Evolutionary conservation across 2,113 vertebrate genomes (phyloP).

Genomic region (Todiramphus saurophagus): DNA sequence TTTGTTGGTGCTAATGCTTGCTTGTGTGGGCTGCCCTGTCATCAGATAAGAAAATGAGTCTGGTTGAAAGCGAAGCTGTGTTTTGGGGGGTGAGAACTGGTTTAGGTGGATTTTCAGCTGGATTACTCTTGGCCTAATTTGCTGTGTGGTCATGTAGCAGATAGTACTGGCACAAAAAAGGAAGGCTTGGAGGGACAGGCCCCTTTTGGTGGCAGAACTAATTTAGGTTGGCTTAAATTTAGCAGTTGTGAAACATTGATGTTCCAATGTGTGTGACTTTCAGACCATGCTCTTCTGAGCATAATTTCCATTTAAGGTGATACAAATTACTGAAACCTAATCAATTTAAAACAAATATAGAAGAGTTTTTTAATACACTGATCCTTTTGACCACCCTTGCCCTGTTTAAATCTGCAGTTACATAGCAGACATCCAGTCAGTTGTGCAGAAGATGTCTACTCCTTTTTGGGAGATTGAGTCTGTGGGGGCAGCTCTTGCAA

Average conservation of each 20-base stretch:
- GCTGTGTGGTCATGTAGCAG: background rate
- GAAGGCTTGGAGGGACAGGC: background rate
- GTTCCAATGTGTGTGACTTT: accelerated
- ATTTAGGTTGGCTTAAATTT: background rate
- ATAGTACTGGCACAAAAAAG: background rate
- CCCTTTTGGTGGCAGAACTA: background rate
- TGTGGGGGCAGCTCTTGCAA: accelerated
- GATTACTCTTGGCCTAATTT: background rate
- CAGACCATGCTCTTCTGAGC: accelerated
- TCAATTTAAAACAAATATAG: background rate
- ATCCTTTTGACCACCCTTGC: background rate
- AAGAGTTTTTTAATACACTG: background rate
- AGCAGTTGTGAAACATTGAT: background rate
- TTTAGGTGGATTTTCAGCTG: background rate
- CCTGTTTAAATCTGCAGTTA: background rate
- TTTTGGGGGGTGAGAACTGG: background rate
- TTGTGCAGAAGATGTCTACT: background rate
- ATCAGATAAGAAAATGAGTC: background rate
- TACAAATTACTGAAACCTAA: background rate
- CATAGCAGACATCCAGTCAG: background rate
- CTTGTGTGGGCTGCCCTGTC: background rate
- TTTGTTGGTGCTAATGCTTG: background rate
- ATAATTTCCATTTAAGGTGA: background rate
- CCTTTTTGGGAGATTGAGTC: background rate
- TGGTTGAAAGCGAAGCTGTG: background rate